Evolutionary conservation across 2,797 vertebrate species (phyloP).

Genomic region (Phataginus tricuspis): DNA sequence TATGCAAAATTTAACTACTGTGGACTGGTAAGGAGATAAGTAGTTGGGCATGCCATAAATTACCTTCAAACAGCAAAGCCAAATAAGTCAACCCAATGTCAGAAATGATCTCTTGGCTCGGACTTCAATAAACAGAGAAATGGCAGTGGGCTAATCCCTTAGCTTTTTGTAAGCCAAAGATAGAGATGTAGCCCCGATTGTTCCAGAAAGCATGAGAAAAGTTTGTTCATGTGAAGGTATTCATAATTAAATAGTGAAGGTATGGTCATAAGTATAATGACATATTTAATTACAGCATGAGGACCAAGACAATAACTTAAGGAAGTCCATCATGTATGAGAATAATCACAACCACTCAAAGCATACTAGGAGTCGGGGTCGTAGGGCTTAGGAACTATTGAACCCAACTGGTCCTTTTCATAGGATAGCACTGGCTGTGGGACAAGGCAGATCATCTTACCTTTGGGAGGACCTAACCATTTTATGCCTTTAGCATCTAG

Average conservation of each 20-base stretch:
- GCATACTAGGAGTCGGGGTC: background rate
- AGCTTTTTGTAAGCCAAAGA: conserved; percentile 12
- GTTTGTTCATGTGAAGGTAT: background rate
- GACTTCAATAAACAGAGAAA: conserved; percentile 58
- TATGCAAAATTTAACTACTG: conserved; percentile 15
- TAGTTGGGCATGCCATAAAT: conserved; percentile 5
- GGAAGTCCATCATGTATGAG: conserved; percentile 47
- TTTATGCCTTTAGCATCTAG: background rate
- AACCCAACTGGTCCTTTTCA: background rate
- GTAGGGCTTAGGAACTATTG: too few relatives aligned
- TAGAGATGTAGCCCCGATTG: background rate
- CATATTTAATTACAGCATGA: conserved; percentile 42
- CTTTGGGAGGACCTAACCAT: background rate
- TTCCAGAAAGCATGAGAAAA: conserved; percentile 12
- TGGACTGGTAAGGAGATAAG: background rate
- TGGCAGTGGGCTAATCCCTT: conserved; percentile 13
- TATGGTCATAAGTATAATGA: background rate
- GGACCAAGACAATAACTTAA: conserved; percentile 20
- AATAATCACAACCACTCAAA: conserved; percentile 8
- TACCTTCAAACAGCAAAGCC: conserved; percentile 42
- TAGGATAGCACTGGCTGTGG: background rate
- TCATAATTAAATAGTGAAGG: background rate
- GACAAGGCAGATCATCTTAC: background rate
- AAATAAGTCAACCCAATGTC: conserved; percentile 50
- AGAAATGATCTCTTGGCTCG: conserved; percentile 58